Base-by-base conservation (phyloP, 1,140 invertebrate species). In the Heliothis subflexa region DNA sequence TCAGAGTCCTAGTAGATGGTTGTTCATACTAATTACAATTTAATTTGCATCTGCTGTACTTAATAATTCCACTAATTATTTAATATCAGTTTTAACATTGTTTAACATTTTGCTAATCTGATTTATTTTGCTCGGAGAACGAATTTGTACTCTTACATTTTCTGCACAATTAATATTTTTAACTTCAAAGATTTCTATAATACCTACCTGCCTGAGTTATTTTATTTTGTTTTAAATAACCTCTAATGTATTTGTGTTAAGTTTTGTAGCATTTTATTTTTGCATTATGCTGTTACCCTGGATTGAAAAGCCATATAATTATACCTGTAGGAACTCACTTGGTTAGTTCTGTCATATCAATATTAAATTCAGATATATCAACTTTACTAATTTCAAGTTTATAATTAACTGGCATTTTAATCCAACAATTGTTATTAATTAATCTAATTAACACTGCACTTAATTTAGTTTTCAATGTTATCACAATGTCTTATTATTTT, bases 21-120 rank as follows among this genome's bases (percentile, higher is more conserved):
- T 66, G 62, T 66, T 66, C 62, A 2, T 66, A 66, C 62, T 66
- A 66, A 66, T 66, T 66, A 47, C 61, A 64, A 64, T 45, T 33
- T 64, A 45, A 66, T 66, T 66, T 66, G 62, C 62, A 66, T 66
- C 62, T 47, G 40, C 40, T 66, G 62, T 66, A 66, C 62, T 66
- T 47, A 64, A 66, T 47, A 64, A 66, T 66, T 47, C n/a, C 47
- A 11, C 16, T 66, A 66, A 66, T 55, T 52, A 66, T 55, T 52
- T 55, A 10, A 18, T 47, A 21, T 13, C n/a, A 13, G 11, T 66
- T 66, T 64, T 64, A 64, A 64, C 45, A 45, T 64, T 66, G 62
- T 66, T 64, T 49, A 47, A 49, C 40, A 47, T 47, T 49, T 66
- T 3, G 18, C 62, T 66, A 47, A 47, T 66, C 40, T 16, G 18